A percentile compares a stretch with the other conserved stretches of the same genome.
These are phyloP conservation scores for Leuctra nigra DNA, from an alignment of 2,888 invertebrate species.

Conservation along the genomic window DNA sequence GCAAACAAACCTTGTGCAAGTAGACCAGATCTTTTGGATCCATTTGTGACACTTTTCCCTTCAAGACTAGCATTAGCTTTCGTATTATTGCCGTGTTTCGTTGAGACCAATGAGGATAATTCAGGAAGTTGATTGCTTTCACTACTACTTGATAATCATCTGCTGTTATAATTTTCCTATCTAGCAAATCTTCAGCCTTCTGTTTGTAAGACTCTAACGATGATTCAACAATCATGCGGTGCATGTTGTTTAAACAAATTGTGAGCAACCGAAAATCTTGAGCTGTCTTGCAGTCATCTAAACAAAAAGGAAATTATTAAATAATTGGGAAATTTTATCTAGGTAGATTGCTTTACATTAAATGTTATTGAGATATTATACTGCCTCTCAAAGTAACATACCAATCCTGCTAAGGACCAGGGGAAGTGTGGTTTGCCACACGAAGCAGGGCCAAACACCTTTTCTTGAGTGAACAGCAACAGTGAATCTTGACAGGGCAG, in stretches of 20 bases:
- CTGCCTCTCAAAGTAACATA: no score
- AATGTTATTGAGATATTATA: no score
- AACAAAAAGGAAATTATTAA: slow-evolving; percentile 29
- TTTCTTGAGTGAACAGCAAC: slow-evolving; percentile 40
- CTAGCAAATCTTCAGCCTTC: slow-evolving; percentile 38
- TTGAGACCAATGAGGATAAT: slow-evolving; percentile 44
- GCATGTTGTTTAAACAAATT: slow-evolving; percentile 43
- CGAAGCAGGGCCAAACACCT: slow-evolving; percentile 40
- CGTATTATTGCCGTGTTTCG: slow-evolving; percentile 35
- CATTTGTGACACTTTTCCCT: slow-evolving; percentile 38
- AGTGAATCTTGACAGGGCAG: slow-evolving; percentile 41
- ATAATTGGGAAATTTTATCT: background rate
- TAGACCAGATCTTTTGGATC: slow-evolving; percentile 39
- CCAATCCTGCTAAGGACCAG: slow-evolving; percentile 38
- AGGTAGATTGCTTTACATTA: no score
- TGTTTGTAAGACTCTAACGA: slow-evolving; percentile 38
- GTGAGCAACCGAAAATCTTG: slow-evolving; percentile 43
- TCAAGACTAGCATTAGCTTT: slow-evolving; percentile 38
- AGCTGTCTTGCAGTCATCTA: slow-evolving; percentile 36
- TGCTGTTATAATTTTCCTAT: slow-evolving; percentile 34
- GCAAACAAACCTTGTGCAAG: slow-evolving; percentile 39
- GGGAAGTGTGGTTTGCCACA: slow-evolving; percentile 40
- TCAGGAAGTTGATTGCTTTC: slow-evolving; percentile 41
- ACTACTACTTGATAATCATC: slow-evolving; percentile 32
- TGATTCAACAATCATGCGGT: slow-evolving; percentile 39